Conservation (phyloP, 2,888 invertebrate species). For the Marasmarcha lunaedactyla region DNA sequence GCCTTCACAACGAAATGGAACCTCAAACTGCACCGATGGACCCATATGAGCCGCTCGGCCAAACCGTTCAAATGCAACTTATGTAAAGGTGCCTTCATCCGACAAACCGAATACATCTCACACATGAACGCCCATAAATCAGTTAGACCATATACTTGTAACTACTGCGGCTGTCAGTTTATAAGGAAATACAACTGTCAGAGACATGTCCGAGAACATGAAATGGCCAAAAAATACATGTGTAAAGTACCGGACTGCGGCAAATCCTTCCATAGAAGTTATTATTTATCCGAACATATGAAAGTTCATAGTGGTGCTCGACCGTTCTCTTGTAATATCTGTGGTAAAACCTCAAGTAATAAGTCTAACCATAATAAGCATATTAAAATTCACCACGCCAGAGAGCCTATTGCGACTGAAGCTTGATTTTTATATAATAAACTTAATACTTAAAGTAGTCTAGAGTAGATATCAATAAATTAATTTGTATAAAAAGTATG, state of each 20-base stretch:
- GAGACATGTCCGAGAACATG: constrained; percentile 85
- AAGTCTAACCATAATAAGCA: constrained; percentile 94
- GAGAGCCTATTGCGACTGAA: constrained; percentile 88
- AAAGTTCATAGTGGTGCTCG: constrained; percentile 85
- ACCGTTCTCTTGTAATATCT: constrained; percentile 88
- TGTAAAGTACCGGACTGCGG: constrained; percentile 81
- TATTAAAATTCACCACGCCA: constrained; percentile 88
- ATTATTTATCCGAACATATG: constrained; percentile 89
- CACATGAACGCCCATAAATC: constrained; percentile 90
- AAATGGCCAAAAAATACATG: constrained; percentile 80
- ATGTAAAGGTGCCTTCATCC: constrained; percentile 87
- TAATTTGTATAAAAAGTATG: constrained; percentile 8
- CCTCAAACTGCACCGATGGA: constrained; percentile 89
- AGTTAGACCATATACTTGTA: constrained; percentile 87
- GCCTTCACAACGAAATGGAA: constrained; percentile 92
- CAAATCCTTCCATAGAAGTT: constrained; percentile 87
- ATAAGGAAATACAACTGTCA: constrained; percentile 90
- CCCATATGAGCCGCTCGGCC: constrained; percentile 84
- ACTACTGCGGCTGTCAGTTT: constrained; percentile 90
- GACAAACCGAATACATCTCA: constrained; percentile 82
- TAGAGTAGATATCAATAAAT: constrained; percentile 5
- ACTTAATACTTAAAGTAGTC: constrained; percentile 14
- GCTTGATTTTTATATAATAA: constrained; percentile 47
- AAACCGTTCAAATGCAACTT: constrained; percentile 88
- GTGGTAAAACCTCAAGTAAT: constrained; percentile 89